Evolutionary conservation across 2,888 invertebrate genomes (phyloP).

Genomic region (Galeopsomyia nigrocyanea): DNA sequence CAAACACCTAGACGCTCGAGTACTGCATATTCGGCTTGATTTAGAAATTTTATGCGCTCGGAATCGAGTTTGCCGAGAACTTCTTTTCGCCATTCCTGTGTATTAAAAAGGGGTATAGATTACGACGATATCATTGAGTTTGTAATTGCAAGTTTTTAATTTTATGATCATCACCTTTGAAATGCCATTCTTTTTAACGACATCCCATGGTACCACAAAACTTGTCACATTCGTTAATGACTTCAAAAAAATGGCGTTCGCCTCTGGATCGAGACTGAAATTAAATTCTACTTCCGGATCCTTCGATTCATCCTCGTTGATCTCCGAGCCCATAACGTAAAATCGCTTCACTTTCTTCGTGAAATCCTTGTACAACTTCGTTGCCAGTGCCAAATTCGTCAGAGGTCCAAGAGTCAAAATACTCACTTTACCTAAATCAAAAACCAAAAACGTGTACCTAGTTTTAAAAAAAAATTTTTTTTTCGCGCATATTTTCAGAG

Average conservation of each 20-base stretch:
- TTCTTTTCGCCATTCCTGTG: conserved; percentile 72
- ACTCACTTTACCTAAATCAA: conserved; percentile 62
- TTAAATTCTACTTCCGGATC: conserved; percentile 72
- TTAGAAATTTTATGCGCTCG: conserved; percentile 69
- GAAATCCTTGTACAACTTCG: conserved; percentile 66
- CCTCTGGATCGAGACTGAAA: conserved; percentile 73
- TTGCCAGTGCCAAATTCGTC: conserved; percentile 73
- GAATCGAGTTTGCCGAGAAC: conserved; percentile 67
- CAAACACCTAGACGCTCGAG: conserved; percentile 50
- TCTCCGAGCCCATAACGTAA: conserved; percentile 63
- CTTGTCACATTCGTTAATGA: conserved; percentile 44
- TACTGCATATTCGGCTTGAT: conserved; percentile 68
- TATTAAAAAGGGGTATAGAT: neutral
- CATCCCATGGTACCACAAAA: conserved; percentile 5
- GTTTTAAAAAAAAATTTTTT: too few species aligned
- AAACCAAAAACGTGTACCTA: neutral
- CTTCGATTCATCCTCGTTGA: too few species aligned
- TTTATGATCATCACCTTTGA: conserved; percentile 24
- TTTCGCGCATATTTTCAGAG: too few species aligned
- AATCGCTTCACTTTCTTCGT: conserved; percentile 58
- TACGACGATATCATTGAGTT: too few species aligned
- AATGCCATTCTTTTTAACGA: conserved; percentile 19
- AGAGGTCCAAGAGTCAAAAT: conserved; percentile 70
- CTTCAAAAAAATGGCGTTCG: conserved; percentile 71
- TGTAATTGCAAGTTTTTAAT: neutral